A percentile compares a stretch with the other conserved stretches of the same genome.
Evolutionary conservation across 2,113 vertebrate species (phyloP).

Genomic region (Progne subis): DNA sequence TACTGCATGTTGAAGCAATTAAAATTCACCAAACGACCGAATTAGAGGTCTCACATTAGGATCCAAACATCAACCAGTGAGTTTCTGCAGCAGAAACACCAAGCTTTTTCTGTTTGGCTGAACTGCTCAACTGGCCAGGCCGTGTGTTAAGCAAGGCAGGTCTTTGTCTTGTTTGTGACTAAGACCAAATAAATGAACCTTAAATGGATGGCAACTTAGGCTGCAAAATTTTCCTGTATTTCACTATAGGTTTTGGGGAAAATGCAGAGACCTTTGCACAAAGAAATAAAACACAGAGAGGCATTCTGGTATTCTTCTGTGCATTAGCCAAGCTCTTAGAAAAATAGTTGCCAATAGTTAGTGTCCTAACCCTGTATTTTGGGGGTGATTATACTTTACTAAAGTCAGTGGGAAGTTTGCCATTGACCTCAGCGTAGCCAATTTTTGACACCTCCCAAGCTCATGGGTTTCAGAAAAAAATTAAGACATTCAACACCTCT

Average conservation of each 20-base stretch:
- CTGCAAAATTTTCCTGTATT: neutral
- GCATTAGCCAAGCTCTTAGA: neutral
- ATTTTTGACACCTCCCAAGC: neutral
- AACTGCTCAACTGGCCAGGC: neutral
- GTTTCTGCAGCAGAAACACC: neutral
- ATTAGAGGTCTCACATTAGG: neutral
- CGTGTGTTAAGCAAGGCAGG: neutral
- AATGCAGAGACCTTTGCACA: neutral
- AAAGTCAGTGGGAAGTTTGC: neutral
- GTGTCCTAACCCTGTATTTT: neutral
- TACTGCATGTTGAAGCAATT: neutral
- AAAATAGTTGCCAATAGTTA: neutral
- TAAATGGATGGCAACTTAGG: neutral
- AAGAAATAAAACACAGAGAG: neutral
- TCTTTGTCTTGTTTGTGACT: neutral
- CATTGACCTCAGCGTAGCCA: neutral
- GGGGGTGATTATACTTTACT: neutral
- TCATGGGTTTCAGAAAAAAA: neutral
- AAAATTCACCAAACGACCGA: neutral
- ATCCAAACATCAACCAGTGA: neutral
- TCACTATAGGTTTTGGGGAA: neutral
- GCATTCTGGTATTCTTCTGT: neutral
- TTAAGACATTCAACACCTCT: neutral
- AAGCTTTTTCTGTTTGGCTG: neutral
- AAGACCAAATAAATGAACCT: neutral